Conservation (phyloP, 2,888 invertebrate species). For the Drosophila bunnanda region DNA sequence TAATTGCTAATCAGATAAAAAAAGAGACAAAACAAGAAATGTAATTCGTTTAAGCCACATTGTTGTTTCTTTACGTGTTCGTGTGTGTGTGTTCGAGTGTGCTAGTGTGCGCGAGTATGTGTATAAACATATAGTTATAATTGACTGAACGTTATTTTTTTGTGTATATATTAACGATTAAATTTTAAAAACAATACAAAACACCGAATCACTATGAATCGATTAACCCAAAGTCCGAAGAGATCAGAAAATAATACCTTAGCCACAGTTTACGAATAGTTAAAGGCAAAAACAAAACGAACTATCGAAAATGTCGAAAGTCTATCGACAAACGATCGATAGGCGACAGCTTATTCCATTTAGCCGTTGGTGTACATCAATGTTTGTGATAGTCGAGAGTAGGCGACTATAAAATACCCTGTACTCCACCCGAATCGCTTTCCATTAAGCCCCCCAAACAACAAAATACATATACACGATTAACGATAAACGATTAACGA, state of each 20-base stretch:
- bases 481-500: neutral
- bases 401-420: conserved; percentile 58
- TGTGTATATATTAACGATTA: conserved; percentile 69
- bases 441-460: neutral
- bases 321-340: neutral
- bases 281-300: neutral
- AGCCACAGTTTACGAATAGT: conserved; percentile 31
- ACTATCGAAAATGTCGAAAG: neutral
- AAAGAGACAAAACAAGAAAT: conserved; percentile 3
- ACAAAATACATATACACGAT: neutral
- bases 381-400: conserved; percentile 55
- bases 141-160: conserved; percentile 77
- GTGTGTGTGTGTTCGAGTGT: neutral
- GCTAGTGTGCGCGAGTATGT: neutral
- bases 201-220: conserved; percentile 17
- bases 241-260: conserved; percentile 14
- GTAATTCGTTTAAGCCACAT: conserved; percentile 38
- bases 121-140: conserved; percentile 58
- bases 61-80: conserved; percentile 54
- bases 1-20: conserved; percentile 4
- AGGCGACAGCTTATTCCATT: conserved; percentile 24
- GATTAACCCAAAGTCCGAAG: conserved; percentile 45
- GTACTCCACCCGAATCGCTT: conserved; percentile 33
- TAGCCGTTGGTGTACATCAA: conserved; percentile 21
- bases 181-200: conserved; percentile 55